Conservation (phyloP, 2,113 vertebrate genomes). For the rabbit (Oryctolagus cuniculus) region mOryCun1.1 NC_091441.1:3263001-3263500, state of each 20-base stretch:
- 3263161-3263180: too few species aligned
- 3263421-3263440: rapidly evolving
- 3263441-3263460: not conserved
- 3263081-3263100: too few species aligned
- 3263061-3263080: not conserved
- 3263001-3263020: rapidly evolving
- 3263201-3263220: not conserved
- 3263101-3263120: not conserved
- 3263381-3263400: not conserved
- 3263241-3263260: not conserved
- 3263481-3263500: not conserved
- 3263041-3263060: not conserved
- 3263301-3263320: not conserved
- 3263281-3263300: not conserved
- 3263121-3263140: not conserved
- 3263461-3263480: not conserved
- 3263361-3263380: not conserved
- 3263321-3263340: not conserved
- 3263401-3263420: not conserved
- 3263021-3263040: not conserved
- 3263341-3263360: not conserved
- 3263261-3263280: not conserved
- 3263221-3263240: too few species aligned
- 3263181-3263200: rapidly evolving
- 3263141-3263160: not conserved